Evolutionary conservation across 2,888 invertebrate species (phyloP).

Genomic region (Catocala fraxini): DNA sequence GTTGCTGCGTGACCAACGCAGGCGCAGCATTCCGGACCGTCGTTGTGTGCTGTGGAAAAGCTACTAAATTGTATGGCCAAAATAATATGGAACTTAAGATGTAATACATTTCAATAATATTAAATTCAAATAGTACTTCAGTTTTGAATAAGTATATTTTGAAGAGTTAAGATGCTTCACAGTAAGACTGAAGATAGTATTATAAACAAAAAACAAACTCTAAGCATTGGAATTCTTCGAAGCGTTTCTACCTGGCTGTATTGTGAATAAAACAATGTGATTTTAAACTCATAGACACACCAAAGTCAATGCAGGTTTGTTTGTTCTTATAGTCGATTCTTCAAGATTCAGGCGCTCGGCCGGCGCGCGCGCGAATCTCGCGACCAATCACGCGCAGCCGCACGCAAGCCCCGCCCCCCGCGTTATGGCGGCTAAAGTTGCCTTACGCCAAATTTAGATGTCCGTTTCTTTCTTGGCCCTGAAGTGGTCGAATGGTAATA

Average conservation of each 20-base stretch:
- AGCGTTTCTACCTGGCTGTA: neutral
- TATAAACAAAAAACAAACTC: no score
- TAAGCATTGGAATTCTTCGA: no score
- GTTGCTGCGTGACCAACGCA: slow-evolving; percentile 65
- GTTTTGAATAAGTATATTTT: no score
- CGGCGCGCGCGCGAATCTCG: slow-evolving; percentile 68
- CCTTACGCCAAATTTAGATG: slow-evolving; percentile 83
- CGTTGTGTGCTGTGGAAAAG: slow-evolving; percentile 32
- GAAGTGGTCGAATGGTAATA: slow-evolving; percentile 53
- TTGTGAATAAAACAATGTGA: slow-evolving; percentile 12
- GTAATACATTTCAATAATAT: no score
- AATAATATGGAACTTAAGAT: no score
- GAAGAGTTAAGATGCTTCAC: no score
- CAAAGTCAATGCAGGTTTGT: slow-evolving; percentile 27
- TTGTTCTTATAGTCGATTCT: slow-evolving; percentile 46
- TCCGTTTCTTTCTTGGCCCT: slow-evolving; percentile 64
- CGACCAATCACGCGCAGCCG: slow-evolving; percentile 78
- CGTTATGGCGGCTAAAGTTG: slow-evolving; percentile 80
- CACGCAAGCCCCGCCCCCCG: slow-evolving; percentile 73
- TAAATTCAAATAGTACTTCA: no score
- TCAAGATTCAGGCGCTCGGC: slow-evolving; percentile 63
- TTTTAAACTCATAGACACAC: slow-evolving; percentile 52
- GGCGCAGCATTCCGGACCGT: slow-evolving; percentile 54
- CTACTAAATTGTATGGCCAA: slow-evolving; percentile 7
- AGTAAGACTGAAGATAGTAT: no score